These are phyloP conservation scores for Tympanoctomys barrerae DNA, from an alignment of 2,797 vertebrate species.

Conservation along the genomic window DNA sequence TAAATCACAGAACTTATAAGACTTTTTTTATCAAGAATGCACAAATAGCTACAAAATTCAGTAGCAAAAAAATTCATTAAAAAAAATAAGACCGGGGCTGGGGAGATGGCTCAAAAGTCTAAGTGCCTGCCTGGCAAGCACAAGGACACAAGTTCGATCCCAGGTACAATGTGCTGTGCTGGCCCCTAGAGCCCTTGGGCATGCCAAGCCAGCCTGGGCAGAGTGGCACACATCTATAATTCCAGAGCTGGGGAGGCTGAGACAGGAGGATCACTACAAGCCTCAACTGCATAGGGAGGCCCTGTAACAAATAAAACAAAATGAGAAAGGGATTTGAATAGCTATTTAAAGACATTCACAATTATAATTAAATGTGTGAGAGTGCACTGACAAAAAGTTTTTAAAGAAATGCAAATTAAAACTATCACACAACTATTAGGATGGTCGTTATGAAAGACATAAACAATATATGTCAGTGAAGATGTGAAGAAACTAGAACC, in stretches of 20 bases:
- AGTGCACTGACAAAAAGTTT: neutral
- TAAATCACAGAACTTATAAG: neutral
- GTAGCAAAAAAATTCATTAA: neutral
- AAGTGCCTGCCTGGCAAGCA: too few relatives aligned
- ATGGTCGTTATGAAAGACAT: neutral
- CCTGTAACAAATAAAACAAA: too few relatives aligned
- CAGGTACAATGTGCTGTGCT: too few relatives aligned
- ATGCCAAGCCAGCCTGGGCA: too few relatives aligned
- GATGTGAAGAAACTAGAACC: neutral
- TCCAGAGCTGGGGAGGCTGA: too few relatives aligned
- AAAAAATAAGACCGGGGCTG: neutral
- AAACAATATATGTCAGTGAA: neutral
- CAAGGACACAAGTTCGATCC: too few relatives aligned
- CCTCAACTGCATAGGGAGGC: too few relatives aligned
- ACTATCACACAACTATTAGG: neutral
- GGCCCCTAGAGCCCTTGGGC: too few relatives aligned
- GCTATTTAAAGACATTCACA: conserved; percentile 8
- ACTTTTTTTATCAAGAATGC: neutral
- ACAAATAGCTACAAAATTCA: neutral
- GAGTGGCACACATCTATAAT: too few relatives aligned
- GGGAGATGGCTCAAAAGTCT: too few relatives aligned
- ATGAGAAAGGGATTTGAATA: neutral
- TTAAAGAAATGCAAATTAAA: neutral
- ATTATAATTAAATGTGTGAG: conserved; percentile 22
- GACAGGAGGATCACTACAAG: too few relatives aligned